Percentiles rank a stretch among this genome's conserved stretches.
Conservation (phyloP, 1,140 invertebrate species). For the Tetragnatha versicolor region DNA sequence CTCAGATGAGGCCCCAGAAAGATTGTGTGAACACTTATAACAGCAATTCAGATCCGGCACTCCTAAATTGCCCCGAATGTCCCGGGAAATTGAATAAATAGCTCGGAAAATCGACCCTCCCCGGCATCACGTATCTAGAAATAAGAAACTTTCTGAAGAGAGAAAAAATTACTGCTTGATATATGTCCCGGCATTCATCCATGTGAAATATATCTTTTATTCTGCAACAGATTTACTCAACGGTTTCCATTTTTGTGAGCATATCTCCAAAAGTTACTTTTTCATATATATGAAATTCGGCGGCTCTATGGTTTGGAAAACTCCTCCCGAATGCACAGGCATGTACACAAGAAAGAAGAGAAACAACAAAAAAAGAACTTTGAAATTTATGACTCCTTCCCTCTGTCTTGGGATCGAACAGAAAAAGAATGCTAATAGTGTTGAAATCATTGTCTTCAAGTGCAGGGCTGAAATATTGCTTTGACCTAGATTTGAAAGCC, state of each 20-base stretch:
- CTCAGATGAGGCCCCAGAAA: no score
- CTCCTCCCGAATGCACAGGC: neutral
- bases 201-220: slow-evolving; percentile 4
- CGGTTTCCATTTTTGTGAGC: neutral
- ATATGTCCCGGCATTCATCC: slow-evolving; percentile 1
- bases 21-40: no score
- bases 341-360: neutral
- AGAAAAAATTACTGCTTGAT: neutral
- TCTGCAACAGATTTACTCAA: neutral
- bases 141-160: no score
- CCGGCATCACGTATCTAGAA: neutral
- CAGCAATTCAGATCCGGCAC: no score
- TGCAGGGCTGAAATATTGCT: slow-evolving; percentile 23
- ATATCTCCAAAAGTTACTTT: slow-evolving; percentile 7
- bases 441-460: slow-evolving; percentile 44
- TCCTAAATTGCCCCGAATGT: no score
- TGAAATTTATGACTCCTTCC: slow-evolving; percentile 26
- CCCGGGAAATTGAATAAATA: neutral
- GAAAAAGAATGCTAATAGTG: slow-evolving; percentile 45
- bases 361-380: neutral
- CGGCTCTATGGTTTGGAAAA: slow-evolving; percentile 22
- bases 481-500: slow-evolving; percentile 12
- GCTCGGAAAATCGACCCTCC: neutral
- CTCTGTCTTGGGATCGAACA: slow-evolving; percentile 6
- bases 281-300: slow-evolving; percentile 22